phyloP scores from a whole-genome alignment of 2,888 invertebrate genomes.

The Polyommatus iphigenia region DNA sequence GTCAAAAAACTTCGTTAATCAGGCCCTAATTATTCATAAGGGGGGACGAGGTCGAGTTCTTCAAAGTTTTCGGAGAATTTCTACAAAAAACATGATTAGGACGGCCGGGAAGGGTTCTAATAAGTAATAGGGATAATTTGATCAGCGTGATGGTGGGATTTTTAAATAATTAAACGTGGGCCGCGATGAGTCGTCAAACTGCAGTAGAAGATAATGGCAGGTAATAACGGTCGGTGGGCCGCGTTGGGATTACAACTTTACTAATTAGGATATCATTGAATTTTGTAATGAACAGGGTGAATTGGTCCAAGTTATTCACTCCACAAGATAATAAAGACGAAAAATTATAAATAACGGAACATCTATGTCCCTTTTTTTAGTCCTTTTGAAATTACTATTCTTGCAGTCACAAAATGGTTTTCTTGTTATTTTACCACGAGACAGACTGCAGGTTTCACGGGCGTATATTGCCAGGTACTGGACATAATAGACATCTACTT shows the following conservation, averaged over 20 bases:
- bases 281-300: background rate
- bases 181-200: background rate
- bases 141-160: constrained; percentile 12
- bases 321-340: background rate
- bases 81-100: constrained; percentile 23
- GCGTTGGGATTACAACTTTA: background rate
- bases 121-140: constrained; percentile 22
- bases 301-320: background rate
- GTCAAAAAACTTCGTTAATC: constrained; percentile 25
- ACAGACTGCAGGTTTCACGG: too few relatives aligned
- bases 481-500: too few relatives aligned
- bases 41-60: constrained; percentile 7
- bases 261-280: constrained; percentile 6
- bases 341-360: background rate
- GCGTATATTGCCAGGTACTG: too few relatives aligned
- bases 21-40: constrained; percentile 25
- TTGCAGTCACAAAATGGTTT: too few relatives aligned
- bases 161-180: background rate
- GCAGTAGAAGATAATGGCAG: constrained; percentile 11
- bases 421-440: too few relatives aligned
- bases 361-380: too few relatives aligned
- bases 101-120: constrained; percentile 17
- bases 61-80: constrained; percentile 16
- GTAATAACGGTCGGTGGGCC: background rate
- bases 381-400: too few relatives aligned